Evolutionary conservation across 2,797 vertebrate genomes (phyloP).

Genomic region (Pipistrellus pipistrellus): DNA sequence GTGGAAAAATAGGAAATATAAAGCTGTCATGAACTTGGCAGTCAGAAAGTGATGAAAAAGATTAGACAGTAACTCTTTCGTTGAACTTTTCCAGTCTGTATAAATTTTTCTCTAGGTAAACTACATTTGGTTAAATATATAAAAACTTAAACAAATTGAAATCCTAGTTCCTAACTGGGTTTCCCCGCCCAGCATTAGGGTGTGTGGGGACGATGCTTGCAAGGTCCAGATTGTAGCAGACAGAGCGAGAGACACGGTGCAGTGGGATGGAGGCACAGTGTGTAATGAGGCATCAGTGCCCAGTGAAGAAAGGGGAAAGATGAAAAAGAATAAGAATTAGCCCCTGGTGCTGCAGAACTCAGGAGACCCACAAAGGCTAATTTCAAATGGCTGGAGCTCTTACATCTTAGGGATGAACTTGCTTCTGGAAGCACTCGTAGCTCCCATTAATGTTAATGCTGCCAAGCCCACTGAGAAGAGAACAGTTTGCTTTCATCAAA

Average conservation of each 20-base stretch:
- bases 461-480: constrained; percentile 80
- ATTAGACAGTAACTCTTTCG: background rate
- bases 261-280: constrained; percentile 57
- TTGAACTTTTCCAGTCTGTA: constrained; percentile 21
- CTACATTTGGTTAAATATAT: constrained; percentile 53
- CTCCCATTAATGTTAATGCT: constrained; percentile 83
- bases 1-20: constrained; percentile 34
- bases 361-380: constrained; percentile 82
- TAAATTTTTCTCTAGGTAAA: background rate
- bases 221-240: constrained; percentile 50
- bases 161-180: background rate
- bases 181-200: background rate
- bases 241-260: background rate
- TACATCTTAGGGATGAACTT: constrained; percentile 79
- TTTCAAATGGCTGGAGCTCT: constrained; percentile 83
- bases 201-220: background rate
- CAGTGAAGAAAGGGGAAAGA: constrained; percentile 82
- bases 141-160: constrained; percentile 57
- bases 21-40: background rate
- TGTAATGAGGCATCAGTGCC: constrained; percentile 80
- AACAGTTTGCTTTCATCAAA: constrained; percentile 78
- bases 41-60: constrained; percentile 50
- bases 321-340: constrained; percentile 86
- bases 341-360: constrained; percentile 80
- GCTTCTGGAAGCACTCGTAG: constrained; percentile 79